Conservation (phyloP, 2,888 invertebrate genomes). For the Ectobius pallidus region DNA sequence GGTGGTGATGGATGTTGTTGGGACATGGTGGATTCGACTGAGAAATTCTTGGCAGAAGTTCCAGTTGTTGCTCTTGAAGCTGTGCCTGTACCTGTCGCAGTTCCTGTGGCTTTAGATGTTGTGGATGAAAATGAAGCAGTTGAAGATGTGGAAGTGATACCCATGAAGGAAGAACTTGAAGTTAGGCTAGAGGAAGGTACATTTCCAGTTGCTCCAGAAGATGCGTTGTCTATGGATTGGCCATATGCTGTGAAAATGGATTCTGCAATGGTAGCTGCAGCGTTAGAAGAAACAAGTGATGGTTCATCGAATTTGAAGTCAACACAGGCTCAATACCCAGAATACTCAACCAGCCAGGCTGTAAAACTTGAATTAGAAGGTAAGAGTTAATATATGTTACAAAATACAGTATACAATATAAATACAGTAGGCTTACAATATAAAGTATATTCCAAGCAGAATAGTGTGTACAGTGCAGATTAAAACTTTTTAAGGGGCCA, state of each 20-base stretch:
- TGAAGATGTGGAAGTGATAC: slow-evolving; percentile 52
- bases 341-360: slow-evolving; percentile 54
- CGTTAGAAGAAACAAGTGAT: slow-evolving; percentile 50
- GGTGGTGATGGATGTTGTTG: slow-evolving; percentile 50
- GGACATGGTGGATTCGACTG: slow-evolving; percentile 59
- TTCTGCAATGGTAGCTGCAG: slow-evolving; percentile 53
- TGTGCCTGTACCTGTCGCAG: slow-evolving; percentile 47
- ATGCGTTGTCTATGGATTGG: slow-evolving; percentile 51
- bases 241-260: slow-evolving; percentile 56
- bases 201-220: slow-evolving; percentile 52
- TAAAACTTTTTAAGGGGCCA: no score
- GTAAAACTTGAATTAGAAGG: slow-evolving; percentile 62
- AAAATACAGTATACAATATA: neutral
- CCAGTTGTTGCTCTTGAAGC: slow-evolving; percentile 53
- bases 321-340: slow-evolving; percentile 48
- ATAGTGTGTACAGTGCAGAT: no score
- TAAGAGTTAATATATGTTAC: slow-evolving; percentile 37
- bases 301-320: slow-evolving; percentile 43
- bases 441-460: no score
- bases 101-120: slow-evolving; percentile 48
- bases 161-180: slow-evolving; percentile 66
- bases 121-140: slow-evolving; percentile 51
- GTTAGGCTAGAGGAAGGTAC: slow-evolving; percentile 60
- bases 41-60: slow-evolving; percentile 55
- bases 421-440: neutral